phyloP scores from a whole-genome alignment of 2,888 invertebrate genomes.

The Atethmia centrago region DNA sequence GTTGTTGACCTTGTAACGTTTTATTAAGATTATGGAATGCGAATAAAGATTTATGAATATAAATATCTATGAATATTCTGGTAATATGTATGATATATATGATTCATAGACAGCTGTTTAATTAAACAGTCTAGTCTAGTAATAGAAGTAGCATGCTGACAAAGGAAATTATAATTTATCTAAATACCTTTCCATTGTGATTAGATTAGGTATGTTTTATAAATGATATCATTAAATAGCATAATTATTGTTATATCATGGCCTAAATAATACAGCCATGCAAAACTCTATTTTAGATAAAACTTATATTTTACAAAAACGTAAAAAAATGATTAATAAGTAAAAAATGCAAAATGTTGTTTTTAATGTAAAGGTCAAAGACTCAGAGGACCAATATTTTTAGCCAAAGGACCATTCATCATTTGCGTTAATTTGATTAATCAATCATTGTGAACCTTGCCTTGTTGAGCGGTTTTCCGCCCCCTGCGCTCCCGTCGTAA shows the following conservation, averaged over 20 bases:
- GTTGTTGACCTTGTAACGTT: too few relatives aligned
- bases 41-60: too few relatives aligned
- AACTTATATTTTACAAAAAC: not conserved
- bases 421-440: constrained; percentile 16
- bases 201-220: not conserved
- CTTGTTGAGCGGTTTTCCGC: constrained; percentile 67
- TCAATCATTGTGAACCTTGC: constrained; percentile 62
- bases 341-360: not conserved
- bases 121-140: not conserved
- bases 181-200: not conserved
- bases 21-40: too few relatives aligned
- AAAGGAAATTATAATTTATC: not conserved
- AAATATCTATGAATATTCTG: not conserved
- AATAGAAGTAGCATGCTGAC: not conserved
- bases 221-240: not conserved
- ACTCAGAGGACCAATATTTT: not conserved
- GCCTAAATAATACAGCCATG: not conserved
- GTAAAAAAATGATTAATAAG: not conserved
- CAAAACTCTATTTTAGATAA: not conserved
- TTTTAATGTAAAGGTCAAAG: not conserved
- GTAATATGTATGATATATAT: not conserved
- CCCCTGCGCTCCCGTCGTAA: constrained; percentile 74
- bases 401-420: not conserved
- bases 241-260: not conserved
- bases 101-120: not conserved